Conservation (phyloP, 2,888 invertebrate species). For the Habroteleia sp. region DNA sequence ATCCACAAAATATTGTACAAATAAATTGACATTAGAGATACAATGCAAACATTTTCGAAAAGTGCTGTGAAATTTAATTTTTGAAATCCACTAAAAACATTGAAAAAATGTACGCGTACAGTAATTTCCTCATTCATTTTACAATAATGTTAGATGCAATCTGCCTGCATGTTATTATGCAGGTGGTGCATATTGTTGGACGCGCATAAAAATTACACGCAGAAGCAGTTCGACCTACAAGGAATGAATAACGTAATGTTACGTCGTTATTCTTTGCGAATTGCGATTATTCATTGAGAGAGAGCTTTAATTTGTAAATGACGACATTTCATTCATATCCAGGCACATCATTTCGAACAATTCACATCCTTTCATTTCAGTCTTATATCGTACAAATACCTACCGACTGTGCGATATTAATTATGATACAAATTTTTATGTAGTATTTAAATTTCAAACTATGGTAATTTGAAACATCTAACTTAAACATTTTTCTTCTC, state of each 20-base stretch:
- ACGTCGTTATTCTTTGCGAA: conserved; percentile 58
- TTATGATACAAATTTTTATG: too few relatives aligned
- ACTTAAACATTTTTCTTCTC: too few relatives aligned
- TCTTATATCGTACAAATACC: neutral
- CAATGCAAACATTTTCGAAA: too few relatives aligned
- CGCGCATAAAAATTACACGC: conserved; percentile 32
- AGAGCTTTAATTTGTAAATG: conserved; percentile 73
- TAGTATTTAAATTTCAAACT: too few relatives aligned
- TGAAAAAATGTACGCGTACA: neutral
- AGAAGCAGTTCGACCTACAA: conserved; percentile 30
- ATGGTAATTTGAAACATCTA: too few relatives aligned
- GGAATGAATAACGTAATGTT: conserved; percentile 59
- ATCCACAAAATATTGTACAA: too few relatives aligned
- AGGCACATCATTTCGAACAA: conserved; percentile 47
- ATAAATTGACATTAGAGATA: too few relatives aligned
- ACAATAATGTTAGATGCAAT: conserved; percentile 35
- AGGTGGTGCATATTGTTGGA: conserved; percentile 41
- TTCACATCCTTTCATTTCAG: conserved; percentile 46
- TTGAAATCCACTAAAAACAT: conserved; percentile 11
- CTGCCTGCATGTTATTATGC: conserved; percentile 37
- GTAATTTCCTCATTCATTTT: conserved; percentile 20
- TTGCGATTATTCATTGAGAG: conserved; percentile 69
- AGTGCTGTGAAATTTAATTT: too few relatives aligned
- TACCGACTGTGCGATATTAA: neutral
- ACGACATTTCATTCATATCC: conserved; percentile 66